These are phyloP conservation scores for Mesembrinibis cayennensis DNA, from an alignment of 2,113 vertebrate species.

Conservation along the genomic window DNA sequence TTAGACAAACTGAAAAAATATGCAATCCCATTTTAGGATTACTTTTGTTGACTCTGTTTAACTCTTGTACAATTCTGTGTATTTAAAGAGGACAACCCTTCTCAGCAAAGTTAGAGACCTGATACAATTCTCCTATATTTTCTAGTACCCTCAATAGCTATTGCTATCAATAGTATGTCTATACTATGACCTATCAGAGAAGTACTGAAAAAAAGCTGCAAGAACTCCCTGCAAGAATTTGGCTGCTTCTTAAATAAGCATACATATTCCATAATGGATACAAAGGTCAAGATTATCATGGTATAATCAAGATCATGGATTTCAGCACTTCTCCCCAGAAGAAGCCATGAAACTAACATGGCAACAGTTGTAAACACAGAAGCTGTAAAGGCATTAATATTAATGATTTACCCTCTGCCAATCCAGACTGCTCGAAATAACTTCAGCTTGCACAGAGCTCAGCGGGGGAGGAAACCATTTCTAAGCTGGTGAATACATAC, in stretches of 20 bases:
- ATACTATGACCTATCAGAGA: background rate
- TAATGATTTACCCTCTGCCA: background rate
- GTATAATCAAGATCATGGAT: background rate
- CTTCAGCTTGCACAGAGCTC: background rate
- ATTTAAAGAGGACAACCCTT: background rate
- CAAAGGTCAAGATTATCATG: background rate
- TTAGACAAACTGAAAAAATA: background rate
- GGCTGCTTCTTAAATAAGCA: background rate
- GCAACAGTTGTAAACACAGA: background rate
- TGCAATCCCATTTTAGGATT: background rate
- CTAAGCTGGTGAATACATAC: background rate
- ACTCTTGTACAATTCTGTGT: background rate
- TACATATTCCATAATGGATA: accelerated
- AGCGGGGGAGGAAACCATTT: background rate
- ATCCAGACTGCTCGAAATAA: background rate
- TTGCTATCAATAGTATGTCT: background rate
- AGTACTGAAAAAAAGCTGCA: background rate
- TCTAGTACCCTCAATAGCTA: background rate
- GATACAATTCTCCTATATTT: background rate
- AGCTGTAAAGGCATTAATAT: background rate
- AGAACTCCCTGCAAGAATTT: background rate
- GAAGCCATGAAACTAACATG: background rate
- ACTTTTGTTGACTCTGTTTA: background rate
- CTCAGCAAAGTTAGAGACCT: background rate
- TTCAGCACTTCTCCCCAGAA: background rate